Base-by-base conservation (phyloP, 1,140 invertebrate species). In the Temnothorax nylanderi region DNA sequence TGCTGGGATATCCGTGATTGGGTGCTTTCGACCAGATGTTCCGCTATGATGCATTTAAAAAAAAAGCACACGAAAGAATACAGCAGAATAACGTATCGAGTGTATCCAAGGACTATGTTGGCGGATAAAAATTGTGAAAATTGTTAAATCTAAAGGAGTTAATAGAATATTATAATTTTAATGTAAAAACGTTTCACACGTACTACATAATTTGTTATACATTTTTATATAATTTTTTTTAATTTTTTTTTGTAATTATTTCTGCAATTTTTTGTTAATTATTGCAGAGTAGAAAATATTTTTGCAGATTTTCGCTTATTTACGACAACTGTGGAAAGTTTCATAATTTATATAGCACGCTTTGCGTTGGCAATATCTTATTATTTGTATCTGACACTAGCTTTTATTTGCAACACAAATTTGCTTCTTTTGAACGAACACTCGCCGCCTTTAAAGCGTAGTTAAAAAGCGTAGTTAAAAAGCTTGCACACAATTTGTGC, bases 391-490 rank as follows among this genome's bases (percentile, higher is more conserved):
- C 21, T 26, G 8, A 3, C 74, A 18, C 8, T 18, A 71, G 26
- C 65, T 74, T 37, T 60, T 84, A 47, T 84, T 16, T 82, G 0
- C 67, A 13, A 60, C 2, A 41, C 47, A 69, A 69, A 80, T 72
- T 71, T 81, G 10, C 21, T 5, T 32, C 26, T 60, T 41, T 64
- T 44, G 58, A 60, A 49, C 16, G 37, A 6, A 72, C 21, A 47
- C 26, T 34, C 18, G 32, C 11, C 16, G 62, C 60, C 37, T 74
- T 58, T 32, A 74, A 74, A 74, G 72, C 80, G 26, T 44, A n/a
- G 80, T 74, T 74, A 74, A 84, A 84, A 75, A 62, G 80, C 69
- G 26, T 44, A n/a, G 80, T 74, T 74, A 74, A 84, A 84, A 75
- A 62, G 80, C 69, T 84, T 75, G 80, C 54, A 80, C 62, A 67